Base-by-base conservation (phyloP, 2,888 invertebrate species). In the Azorinus chamasolen region DNA sequence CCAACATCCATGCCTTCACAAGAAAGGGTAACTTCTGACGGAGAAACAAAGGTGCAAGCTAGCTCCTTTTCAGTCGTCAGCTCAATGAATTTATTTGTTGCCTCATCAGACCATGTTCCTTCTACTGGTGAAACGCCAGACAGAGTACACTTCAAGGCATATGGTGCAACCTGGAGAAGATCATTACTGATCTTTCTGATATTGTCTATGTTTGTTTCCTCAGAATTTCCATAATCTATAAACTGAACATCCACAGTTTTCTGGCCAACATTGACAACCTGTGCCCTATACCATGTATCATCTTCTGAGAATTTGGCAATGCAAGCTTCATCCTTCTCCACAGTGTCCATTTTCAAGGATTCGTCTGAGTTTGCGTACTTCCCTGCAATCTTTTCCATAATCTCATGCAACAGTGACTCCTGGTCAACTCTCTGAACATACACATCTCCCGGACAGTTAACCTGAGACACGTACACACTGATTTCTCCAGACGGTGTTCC, bases 141-240 rank as follows among this genome's bases (percentile, higher is more conserved):
- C 51, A 91, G 68, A 5, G 71, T 63, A 80, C 91, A 92, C 48
- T 85, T 83, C 12, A 88, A 53, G 18, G 90, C 91, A 64, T 87
- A 85, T 0, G 84, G 76, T 6, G 90, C 88, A 18, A 83, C 48
- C 12, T 22, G 58, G 8, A 79, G 53, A 53, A 91, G 85, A 20
- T 89, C 85, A 10, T 74, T 53, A 54, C 85, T 69, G 16, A 91
- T 25, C 6, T 71, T 57, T 73, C 86, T 87, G 3, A 92, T 50
- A n/a, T 79, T 77, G 10, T 58, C 62, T 0, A 80, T 25, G 1
- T 76, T 51, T 6, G 89, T 84, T n/a, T 62, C 75, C 39, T 91
- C 90, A 8, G 73, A 69, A 65, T 92, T 92, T 10, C 92, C 92
- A 83, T 89, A 92, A 76, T 92, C 92, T 14, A 92, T 81, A 83